Conservation (phyloP, 2,797 vertebrate species). For the Psittacula derbiana region DNA sequence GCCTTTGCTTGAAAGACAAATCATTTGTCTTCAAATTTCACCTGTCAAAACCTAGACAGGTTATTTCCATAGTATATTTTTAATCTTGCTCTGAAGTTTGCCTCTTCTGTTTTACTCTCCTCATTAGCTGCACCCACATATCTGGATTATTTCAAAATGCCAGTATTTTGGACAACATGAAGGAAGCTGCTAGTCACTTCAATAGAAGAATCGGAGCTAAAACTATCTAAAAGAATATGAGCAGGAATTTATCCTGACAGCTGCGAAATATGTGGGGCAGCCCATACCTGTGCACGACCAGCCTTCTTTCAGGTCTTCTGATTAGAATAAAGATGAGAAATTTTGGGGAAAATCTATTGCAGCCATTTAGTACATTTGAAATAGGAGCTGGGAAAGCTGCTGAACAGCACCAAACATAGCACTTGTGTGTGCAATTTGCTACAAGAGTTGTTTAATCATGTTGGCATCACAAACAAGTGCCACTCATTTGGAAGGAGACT, state of each 20-base stretch:
- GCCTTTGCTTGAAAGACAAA: constrained; percentile 49
- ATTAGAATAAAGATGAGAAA: neutral
- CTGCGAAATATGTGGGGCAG: neutral
- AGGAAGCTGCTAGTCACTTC: neutral
- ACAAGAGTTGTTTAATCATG: neutral
- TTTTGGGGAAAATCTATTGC: neutral
- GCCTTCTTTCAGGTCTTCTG: neutral
- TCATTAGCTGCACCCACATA: constrained; percentile 6
- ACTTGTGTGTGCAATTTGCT: neutral
- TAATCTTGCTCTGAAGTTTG: constrained; percentile 60
- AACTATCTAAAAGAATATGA: neutral
- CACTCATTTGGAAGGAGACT: neutral
- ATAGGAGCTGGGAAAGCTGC: neutral
- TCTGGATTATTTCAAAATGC: constrained; percentile 42
- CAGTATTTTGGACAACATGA: neutral
- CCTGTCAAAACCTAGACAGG: constrained; percentile 43
- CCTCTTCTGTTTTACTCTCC: constrained; percentile 21
- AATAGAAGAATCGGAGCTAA: neutral
- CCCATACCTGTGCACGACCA: neutral
- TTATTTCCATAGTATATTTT: constrained; percentile 59
- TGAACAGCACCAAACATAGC: neutral
- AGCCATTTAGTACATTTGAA: neutral
- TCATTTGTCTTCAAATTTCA: constrained; percentile 67
- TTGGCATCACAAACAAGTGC: neutral
- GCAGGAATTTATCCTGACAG: neutral